phyloP scores from a whole-genome alignment of 2,113 vertebrate genomes.

The Todiramphus chloris region DNA sequence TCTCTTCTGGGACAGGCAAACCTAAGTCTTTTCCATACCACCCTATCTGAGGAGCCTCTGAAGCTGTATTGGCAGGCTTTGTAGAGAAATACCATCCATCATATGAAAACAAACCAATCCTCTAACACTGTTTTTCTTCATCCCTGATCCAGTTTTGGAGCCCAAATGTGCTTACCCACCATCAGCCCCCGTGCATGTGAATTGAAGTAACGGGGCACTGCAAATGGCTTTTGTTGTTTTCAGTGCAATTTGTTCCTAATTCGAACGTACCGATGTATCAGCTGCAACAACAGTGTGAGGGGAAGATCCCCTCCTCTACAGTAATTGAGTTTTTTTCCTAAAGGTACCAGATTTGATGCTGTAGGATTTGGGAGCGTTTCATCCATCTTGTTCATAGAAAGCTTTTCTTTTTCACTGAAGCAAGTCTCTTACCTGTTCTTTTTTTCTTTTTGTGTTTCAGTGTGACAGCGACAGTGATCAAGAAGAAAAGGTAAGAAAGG shows the following conservation, averaged over 20 bases:
- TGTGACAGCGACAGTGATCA: slow-evolving; percentile 96
- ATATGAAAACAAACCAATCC: background rate
- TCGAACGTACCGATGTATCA: background rate
- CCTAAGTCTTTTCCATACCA: background rate
- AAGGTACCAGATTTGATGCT: background rate
- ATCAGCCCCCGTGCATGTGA: background rate
- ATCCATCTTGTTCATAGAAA: background rate
- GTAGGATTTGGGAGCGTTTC: background rate
- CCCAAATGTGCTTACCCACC: background rate
- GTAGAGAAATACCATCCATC: background rate
- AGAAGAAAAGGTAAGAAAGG: slow-evolving; percentile 92
- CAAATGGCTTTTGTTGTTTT: background rate
- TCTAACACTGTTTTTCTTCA: background rate
- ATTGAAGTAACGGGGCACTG: background rate
- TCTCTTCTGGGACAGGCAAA: background rate
- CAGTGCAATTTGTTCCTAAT: background rate
- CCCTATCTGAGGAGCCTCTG: background rate
- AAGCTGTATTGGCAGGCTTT: background rate
- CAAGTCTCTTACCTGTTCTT: slow-evolving; percentile 15
- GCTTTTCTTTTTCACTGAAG: background rate
- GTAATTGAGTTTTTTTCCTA: background rate
- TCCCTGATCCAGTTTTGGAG: background rate
- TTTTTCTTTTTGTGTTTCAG: slow-evolving; percentile 73
- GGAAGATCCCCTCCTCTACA: rapidly evolving
- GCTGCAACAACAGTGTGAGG: background rate